Evolutionary conservation across 2,888 invertebrate species (phyloP).

Genomic region (Keiferia lycopersicella): DNA sequence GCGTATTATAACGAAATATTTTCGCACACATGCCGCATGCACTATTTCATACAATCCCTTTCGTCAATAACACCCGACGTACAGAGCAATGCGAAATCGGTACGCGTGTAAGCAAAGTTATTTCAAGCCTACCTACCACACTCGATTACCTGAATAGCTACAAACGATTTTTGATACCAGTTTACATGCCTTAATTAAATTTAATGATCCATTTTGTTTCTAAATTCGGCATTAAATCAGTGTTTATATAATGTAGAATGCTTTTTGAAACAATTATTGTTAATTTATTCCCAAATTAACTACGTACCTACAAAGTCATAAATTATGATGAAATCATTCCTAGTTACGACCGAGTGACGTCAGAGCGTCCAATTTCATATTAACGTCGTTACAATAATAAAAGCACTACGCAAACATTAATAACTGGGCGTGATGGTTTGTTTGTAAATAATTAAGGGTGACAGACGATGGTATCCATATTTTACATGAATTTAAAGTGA

Average conservation of each 20-base stretch:
- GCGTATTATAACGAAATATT: no score
- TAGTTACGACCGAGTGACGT: conserved; percentile 42
- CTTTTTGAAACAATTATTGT: conserved; percentile 33
- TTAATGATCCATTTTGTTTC: not conserved
- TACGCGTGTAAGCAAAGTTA: not conserved
- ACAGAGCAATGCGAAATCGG: no score
- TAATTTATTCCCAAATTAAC: conserved; percentile 35
- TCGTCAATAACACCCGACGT: no score
- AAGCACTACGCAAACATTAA: conserved; percentile 47
- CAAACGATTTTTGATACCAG: not conserved
- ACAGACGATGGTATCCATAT: conserved; percentile 27
- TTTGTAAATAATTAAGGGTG: conserved; percentile 45
- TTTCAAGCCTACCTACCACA: not conserved
- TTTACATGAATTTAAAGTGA: conserved; percentile 15
- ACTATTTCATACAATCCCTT: no score
- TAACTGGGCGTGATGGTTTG: conserved; percentile 43
- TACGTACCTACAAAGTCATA: conserved; percentile 42
- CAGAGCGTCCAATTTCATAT: conserved; percentile 46
- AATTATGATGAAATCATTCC: conserved; percentile 48
- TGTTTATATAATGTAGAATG: conserved; percentile 25
- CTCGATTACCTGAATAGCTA: no score
- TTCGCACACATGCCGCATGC: no score
- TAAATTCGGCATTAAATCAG: not conserved
- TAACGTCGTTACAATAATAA: conserved; percentile 48
- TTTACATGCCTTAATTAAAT: not conserved